A percentile compares a stretch with the other conserved stretches of the same genome.
Conservation (phyloP, 2,797 vertebrate genomes). For the Enteromius radiatus region DNA sequence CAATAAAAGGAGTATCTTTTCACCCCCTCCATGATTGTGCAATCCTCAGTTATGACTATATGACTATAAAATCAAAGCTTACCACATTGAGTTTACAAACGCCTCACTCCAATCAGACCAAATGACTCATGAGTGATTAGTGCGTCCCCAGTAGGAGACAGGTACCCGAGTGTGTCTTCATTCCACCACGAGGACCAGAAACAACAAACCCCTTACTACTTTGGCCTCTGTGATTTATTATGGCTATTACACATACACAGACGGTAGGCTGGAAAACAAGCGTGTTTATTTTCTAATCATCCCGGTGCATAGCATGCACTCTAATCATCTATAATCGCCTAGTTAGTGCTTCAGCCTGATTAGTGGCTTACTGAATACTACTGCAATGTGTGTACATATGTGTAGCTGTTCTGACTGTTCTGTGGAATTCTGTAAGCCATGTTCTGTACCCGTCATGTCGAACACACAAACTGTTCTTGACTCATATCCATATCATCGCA, state of each 20-base stretch:
- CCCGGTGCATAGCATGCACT: constrained; percentile 47
- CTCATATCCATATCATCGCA: not conserved
- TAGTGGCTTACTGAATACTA: constrained; percentile 62
- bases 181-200: constrained; percentile 56
- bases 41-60: too few species aligned
- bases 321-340: constrained; percentile 63
- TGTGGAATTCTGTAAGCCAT: not conserved
- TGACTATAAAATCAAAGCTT: constrained; percentile 18
- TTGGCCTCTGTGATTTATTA: constrained; percentile 61
- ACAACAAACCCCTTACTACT: constrained; percentile 51
- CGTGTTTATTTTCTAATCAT: constrained; percentile 66
- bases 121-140: constrained; percentile 56
- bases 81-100: constrained; percentile 41
- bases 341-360: constrained; percentile 60
- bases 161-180: constrained; percentile 58
- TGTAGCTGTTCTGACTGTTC: constrained; percentile 8
- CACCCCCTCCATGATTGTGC: not conserved
- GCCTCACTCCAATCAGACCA: constrained; percentile 48
- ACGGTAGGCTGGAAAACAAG: constrained; percentile 67
- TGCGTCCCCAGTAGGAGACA: constrained; percentile 55
- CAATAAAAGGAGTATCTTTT: not conserved
- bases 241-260: constrained; percentile 64
- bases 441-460: not conserved
- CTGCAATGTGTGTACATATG: constrained; percentile 45
- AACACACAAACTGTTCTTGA: not conserved